Base-by-base conservation (phyloP, 2,113 vertebrate genomes). In the Eudyptes chrysolophus region DNA sequence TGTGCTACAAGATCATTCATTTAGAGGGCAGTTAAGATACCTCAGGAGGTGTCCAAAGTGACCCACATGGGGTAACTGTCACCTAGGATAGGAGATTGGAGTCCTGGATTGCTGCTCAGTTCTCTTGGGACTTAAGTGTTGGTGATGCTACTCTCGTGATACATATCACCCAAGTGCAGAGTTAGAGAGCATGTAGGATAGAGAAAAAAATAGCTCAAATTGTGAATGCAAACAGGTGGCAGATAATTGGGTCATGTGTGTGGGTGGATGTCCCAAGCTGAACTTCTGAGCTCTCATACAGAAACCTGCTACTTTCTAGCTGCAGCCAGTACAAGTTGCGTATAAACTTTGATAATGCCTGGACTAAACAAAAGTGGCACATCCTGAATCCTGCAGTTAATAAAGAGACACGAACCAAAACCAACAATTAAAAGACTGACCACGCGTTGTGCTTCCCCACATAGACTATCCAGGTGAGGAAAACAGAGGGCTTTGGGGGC, bases 281-380 rank as follows among this genome's bases (percentile, higher is more conserved):
- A 90, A 54, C 6, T 85, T 75, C 34, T 36, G 40, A 77, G 18
- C 4, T 72, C 11, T 80, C n/a, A 29, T 27, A 13, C 34, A 71
- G 57, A 95, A 94, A 44, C 69, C 42, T 66, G 16, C 20, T 38
- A 25, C 58, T 69, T n/a, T 19, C 24, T 69, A 24, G 11, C 22
- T 51, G 40, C 16, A 78, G 19, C 10, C 10, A n/a, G 20, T 18
- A 55, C 0, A 0, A 16, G 16, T 26, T n/a, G 7, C 21, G 16
- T 74, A 20, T 49, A 62, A 44, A 26, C 13, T 69, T 55, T 72
- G 17, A 21, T 65, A 69, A 77, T 57, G 69, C 20, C 40, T 48
- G 3, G 10, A 7, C 11, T 48, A 49, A 77, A 65, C 9, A 29
- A 11, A 88, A 60, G 38, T 14, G 30, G 16, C 48, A 65, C 10